phyloP scores from a whole-genome alignment of 1,140 invertebrate species.

The Akabosia matsudoensis region DNA sequence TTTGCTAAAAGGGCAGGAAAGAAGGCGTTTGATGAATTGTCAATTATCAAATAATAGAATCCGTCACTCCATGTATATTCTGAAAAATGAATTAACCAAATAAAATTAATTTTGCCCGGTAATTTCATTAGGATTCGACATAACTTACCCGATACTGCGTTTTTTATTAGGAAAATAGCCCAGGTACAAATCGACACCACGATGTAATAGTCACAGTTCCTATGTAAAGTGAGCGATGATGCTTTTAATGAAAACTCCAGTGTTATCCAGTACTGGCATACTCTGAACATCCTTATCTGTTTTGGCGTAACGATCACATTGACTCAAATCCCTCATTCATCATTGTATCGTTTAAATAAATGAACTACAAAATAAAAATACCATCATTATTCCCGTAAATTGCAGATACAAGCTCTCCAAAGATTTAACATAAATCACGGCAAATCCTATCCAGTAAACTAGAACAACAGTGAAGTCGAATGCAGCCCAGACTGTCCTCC shows the following conservation, averaged over 20 bases:
- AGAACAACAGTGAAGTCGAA: background rate
- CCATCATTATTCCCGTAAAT: background rate
- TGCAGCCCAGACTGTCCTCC: background rate
- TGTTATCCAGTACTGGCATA: background rate
- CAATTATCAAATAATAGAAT: no score
- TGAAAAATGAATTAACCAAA: no score
- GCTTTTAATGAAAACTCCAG: background rate
- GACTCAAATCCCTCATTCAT: no score
- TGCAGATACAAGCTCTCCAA: background rate
- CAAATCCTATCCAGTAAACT: background rate
- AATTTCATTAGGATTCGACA: no score
- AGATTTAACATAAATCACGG: background rate
- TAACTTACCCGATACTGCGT: background rate
- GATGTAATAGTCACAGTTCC: background rate
- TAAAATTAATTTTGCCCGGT: no score
- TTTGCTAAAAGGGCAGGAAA: no score
- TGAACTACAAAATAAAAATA: background rate
- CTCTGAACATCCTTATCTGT: conserved; percentile 8
- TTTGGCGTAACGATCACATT: no score
- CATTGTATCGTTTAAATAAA: background rate
- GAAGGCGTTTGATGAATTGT: no score
- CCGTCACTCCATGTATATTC: no score
- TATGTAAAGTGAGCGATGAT: background rate
- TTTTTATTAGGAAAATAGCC: background rate
- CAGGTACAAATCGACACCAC: background rate